Conservation (phyloP, 2,888 invertebrate species). For the Xylota sylvarum region DNA sequence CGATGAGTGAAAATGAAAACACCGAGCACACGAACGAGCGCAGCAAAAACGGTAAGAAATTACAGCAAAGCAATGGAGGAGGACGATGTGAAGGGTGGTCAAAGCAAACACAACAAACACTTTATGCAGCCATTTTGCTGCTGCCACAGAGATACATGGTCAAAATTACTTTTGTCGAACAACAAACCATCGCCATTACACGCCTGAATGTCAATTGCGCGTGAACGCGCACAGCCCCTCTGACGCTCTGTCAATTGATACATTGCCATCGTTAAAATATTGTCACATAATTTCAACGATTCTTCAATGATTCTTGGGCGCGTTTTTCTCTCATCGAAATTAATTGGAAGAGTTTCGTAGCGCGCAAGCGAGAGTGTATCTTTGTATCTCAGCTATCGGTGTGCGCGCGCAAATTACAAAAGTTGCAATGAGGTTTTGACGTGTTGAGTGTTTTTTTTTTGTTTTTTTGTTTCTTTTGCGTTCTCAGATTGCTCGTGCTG, state of each 20-base stretch:
- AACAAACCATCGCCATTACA: conserved; percentile 50
- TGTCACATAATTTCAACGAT: conserved; percentile 79
- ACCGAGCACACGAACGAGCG: conserved; percentile 22
- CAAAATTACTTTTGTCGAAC: conserved; percentile 77
- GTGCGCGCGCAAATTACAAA: conserved; percentile 43
- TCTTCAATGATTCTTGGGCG: conserved; percentile 55
- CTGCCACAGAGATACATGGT: conserved; percentile 68
- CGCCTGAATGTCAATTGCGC: conserved; percentile 61
- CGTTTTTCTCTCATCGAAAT: conserved; percentile 44
- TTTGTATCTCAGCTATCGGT: conserved; percentile 10
- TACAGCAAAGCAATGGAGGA: too few species aligned
- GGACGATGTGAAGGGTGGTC: too few species aligned
- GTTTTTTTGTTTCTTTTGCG: background rate
- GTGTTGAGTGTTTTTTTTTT: background rate
- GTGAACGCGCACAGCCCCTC: conserved; percentile 38
- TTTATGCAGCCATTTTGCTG: conserved; percentile 55
- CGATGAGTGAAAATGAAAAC: conserved; percentile 56
- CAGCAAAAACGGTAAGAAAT: conserved; percentile 16
- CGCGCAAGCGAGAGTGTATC: background rate
- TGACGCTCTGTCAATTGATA: conserved; percentile 74
- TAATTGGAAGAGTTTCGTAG: conserved; percentile 57
- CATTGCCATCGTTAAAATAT: conserved; percentile 79
- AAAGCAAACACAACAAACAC: conserved; percentile 60
- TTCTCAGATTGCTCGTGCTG: background rate
- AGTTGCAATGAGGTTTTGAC: conserved; percentile 18